Conservation (phyloP, 2,113 vertebrate genomes). For the Sebastes schlegelii region DNA sequence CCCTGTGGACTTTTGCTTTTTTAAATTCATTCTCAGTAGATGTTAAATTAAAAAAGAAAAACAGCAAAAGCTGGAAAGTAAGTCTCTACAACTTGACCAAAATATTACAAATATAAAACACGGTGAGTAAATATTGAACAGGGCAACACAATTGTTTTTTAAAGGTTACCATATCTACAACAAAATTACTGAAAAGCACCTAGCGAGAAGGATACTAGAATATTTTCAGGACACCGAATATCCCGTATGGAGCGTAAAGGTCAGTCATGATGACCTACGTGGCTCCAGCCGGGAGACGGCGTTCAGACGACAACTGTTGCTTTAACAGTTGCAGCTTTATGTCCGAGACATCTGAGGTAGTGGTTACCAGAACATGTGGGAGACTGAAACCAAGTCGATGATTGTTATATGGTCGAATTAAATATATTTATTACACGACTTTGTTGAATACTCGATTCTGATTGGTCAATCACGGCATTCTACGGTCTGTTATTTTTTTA, state of each 20-base stretch:
- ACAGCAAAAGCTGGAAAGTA: neutral
- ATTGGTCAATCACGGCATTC: no score
- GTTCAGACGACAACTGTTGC: slow-evolving; percentile 16
- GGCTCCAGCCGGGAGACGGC: neutral
- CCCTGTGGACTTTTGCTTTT: neutral
- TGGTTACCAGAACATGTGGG: neutral
- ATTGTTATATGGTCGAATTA: neutral
- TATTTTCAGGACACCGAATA: neutral
- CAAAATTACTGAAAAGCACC: neutral
- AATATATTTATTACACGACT: neutral
- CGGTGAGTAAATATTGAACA: no score
- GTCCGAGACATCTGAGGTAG: neutral
- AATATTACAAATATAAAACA: neutral
- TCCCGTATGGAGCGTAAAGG: neutral
- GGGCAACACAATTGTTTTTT: no score
- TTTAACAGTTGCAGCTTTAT: slow-evolving; percentile 3
- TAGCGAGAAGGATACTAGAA: neutral
- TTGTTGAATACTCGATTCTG: no score
- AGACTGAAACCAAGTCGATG: neutral
- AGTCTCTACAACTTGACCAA: neutral
- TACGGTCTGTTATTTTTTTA: no score
- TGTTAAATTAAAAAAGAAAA: neutral
- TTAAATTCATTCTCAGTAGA: neutral
- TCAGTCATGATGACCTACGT: neutral
- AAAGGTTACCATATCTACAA: neutral